Evolutionary conservation across 1,140 invertebrate genomes (phyloP).

Genomic region (Eumeta japonica): DNA sequence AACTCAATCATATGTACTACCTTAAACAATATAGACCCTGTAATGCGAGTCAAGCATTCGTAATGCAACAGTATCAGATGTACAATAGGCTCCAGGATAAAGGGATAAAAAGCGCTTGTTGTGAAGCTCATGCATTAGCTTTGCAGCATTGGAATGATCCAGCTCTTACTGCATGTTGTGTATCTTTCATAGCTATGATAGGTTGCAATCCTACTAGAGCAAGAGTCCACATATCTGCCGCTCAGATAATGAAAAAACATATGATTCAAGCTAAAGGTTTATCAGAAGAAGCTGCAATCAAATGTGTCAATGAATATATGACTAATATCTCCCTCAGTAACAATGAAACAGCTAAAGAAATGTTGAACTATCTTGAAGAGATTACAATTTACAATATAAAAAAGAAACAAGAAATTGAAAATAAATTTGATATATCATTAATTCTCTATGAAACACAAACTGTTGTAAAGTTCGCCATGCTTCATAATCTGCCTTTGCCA

Average conservation of each 20-base stretch:
- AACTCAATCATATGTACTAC: slow-evolving; percentile 64
- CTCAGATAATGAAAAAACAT: slow-evolving; percentile 48
- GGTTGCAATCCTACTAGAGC: slow-evolving; percentile 60
- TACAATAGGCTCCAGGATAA: slow-evolving; percentile 50
- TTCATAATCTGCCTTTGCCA: slow-evolving; percentile 59
- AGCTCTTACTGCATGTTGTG: slow-evolving; percentile 59
- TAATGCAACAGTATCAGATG: slow-evolving; percentile 48
- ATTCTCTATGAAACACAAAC: slow-evolving; percentile 59
- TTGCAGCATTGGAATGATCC: slow-evolving; percentile 59
- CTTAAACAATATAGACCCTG: slow-evolving; percentile 65
- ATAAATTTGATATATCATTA: slow-evolving; percentile 39
- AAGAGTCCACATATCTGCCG: slow-evolving; percentile 59
- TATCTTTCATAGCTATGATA: slow-evolving; percentile 66
- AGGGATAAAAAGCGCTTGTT: slow-evolving; percentile 56
- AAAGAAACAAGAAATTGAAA: slow-evolving; percentile 35
- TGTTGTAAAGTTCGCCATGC: slow-evolving; percentile 60
- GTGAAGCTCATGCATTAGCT: slow-evolving; percentile 60
- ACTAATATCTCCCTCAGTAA: slow-evolving; percentile 41
- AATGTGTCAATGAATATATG: slow-evolving; percentile 43
- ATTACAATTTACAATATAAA: slow-evolving; percentile 27
- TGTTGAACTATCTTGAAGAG: slow-evolving; percentile 49
- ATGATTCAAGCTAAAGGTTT: slow-evolving; percentile 24
- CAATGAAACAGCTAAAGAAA: slow-evolving; percentile 32
- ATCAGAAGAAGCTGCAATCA: slow-evolving; percentile 36
- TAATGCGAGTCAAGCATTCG: slow-evolving; percentile 60